These are phyloP conservation scores for Vireo altiloquus DNA, from an alignment of 2,113 vertebrate genomes.

Conservation along the genomic window DNA sequence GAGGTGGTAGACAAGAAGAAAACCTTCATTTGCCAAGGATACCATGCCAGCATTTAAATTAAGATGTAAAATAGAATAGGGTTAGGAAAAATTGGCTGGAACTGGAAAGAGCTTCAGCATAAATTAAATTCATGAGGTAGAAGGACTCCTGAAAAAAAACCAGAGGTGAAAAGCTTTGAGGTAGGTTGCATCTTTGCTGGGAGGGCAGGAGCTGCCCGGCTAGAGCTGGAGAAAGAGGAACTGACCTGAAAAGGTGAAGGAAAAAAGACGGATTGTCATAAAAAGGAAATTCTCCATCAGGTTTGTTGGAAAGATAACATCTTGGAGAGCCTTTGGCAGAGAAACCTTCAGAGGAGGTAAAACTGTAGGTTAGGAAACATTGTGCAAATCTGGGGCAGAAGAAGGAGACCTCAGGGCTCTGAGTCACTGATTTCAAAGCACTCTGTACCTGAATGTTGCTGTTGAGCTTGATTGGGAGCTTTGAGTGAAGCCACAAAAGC, in stretches of 20 bases:
- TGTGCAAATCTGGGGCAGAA: neutral
- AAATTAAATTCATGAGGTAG: neutral
- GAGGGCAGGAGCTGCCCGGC: neutral
- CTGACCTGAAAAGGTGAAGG: neutral
- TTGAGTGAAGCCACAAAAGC: neutral
- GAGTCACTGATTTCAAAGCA: neutral
- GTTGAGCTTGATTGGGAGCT: accelerated
- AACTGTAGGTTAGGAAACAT: neutral
- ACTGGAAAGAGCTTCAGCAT: neutral
- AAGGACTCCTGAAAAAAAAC: neutral
- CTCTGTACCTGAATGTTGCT: neutral
- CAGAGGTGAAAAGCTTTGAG: neutral
- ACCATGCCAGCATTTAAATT: neutral
- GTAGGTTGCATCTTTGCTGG: neutral
- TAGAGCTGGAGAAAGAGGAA: neutral
- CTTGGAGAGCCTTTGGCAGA: neutral
- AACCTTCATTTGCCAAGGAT: neutral
- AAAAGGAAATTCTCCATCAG: neutral
- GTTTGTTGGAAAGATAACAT: neutral
- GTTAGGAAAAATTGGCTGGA: neutral
- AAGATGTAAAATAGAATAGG: neutral
- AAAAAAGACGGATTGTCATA: neutral
- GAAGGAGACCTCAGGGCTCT: neutral
- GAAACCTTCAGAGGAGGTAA: neutral
- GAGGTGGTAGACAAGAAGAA: neutral